Evolutionary conservation across 2,113 vertebrate species (phyloP).

Genomic region (Petaurus breviceps): DNA sequence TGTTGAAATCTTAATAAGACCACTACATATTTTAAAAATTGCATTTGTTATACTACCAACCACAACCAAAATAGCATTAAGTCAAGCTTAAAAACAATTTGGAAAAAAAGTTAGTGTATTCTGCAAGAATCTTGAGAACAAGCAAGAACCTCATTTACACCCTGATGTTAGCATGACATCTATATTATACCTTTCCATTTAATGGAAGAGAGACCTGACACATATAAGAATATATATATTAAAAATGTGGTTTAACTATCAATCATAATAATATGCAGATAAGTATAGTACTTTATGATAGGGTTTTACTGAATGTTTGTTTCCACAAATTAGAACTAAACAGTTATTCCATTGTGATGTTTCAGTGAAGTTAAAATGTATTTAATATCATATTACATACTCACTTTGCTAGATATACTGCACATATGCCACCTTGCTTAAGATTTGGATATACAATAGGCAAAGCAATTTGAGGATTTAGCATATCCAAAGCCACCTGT

Average conservation of each 20-base stretch:
- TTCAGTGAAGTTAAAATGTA: background rate
- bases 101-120: conserved; percentile 19
- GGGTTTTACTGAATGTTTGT: conserved; percentile 18
- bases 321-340: conserved; percentile 44
- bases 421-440: conserved; percentile 90
- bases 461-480: conserved; percentile 89
- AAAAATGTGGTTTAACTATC: conserved; percentile 40
- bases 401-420: conserved; percentile 93
- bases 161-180: conserved; percentile 42
- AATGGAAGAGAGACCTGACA: background rate
- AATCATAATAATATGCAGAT: conserved; percentile 28
- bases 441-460: conserved; percentile 85
- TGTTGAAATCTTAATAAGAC: conserved; percentile 39
- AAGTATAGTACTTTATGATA: background rate
- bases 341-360: background rate
- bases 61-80: conserved; percentile 56
- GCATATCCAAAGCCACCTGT: conserved; percentile 91
- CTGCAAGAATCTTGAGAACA: conserved; percentile 32
- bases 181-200: conserved; percentile 35
- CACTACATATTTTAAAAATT: conserved; percentile 4
- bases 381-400: conserved; percentile 75
- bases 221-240: conserved; percentile 27
- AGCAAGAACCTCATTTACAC: conserved; percentile 34
- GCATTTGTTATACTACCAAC: conserved; percentile 29
- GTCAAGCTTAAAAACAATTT: background rate